Evolutionary conservation across 2,888 invertebrate species (phyloP), one percentile per base, ranked within the genome.

Genomic region (Agonopterix alstromeriana): DNA sequence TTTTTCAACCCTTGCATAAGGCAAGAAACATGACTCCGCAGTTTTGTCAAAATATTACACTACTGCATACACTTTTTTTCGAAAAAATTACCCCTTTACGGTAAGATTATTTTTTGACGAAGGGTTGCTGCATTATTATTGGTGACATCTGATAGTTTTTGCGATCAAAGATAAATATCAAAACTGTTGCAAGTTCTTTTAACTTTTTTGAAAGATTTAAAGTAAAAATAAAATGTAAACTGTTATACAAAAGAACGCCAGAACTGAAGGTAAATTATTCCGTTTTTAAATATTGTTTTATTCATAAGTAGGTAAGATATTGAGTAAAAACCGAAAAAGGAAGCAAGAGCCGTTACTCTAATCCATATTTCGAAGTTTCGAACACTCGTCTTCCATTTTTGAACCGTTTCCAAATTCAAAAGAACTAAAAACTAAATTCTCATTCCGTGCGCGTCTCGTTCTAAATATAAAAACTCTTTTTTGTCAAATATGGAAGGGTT

Each of bases 401-500:
- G 73, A 76, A 80, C 73, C 61, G 78, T 81, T 84, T 79, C 82
- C 72, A 76, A 81, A 78, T 82, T 85, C 77, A 82, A 86, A 84
- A 84, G 82, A 85, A 42, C 27, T 38, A 42, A 42, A 12, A 42
- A 78, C 70, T 67, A 76, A 78, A 82, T 82, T 82, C 78, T 77
- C 75, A 84, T 85, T 81, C 84, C 70, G 71, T 60, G 70, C 74
- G 77, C 83, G 82, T 79, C 77, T 76, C 68, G 81, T 81, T 86
- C 86, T 82, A 86, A 86, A 86, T 87, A 80, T 86, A 85, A 84
- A 80, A 79, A 65, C 69, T 77, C 74, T 80, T 86, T 86, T 87
- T 85, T 84, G 85, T 85, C 84, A 86, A 87, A 87, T 87, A 86
- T 85, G 87, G 87, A 87, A 88, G 87, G 87, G 87, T 87, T 87